Evolutionary conservation across 2,888 invertebrate species (phyloP).

Genomic region (Meliscaeva auricollis): DNA sequence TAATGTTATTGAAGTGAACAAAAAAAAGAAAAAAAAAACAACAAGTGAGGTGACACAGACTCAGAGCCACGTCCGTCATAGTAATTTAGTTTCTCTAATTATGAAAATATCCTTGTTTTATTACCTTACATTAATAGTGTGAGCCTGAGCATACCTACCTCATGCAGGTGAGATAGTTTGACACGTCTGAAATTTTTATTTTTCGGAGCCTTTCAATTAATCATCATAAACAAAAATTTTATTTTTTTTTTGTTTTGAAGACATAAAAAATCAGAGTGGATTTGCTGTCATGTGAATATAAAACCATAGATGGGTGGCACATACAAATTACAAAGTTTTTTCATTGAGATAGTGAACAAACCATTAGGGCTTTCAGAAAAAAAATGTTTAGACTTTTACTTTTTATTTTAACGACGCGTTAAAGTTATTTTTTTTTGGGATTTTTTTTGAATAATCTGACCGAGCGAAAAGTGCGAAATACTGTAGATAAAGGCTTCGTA

Average conservation of each 20-base stretch:
- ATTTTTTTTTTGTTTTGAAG: neutral
- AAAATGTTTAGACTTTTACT: too few relatives aligned
- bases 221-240: neutral
- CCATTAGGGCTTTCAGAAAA: too few relatives aligned
- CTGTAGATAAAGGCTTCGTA: too few relatives aligned
- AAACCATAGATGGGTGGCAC: too few relatives aligned
- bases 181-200: neutral
- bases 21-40: neutral
- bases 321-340: too few relatives aligned
- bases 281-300: too few relatives aligned
- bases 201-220: conserved; percentile 5
- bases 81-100: conserved; percentile 8
- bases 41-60: neutral
- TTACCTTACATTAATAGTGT: neutral
- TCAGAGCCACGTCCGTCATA: conserved; percentile 7
- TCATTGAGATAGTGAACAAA: too few relatives aligned
- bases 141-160: neutral
- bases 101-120: conserved; percentile 5
- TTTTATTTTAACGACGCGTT: too few relatives aligned
- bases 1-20: neutral
- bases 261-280: neutral
- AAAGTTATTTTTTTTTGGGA: too few relatives aligned
- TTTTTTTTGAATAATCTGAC: too few relatives aligned
- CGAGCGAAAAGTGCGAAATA: too few relatives aligned
- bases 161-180: conserved; percentile 13